Evolutionary conservation across 1,140 invertebrate species (phyloP).

Genomic region (Hormaphis cornu): DNA sequence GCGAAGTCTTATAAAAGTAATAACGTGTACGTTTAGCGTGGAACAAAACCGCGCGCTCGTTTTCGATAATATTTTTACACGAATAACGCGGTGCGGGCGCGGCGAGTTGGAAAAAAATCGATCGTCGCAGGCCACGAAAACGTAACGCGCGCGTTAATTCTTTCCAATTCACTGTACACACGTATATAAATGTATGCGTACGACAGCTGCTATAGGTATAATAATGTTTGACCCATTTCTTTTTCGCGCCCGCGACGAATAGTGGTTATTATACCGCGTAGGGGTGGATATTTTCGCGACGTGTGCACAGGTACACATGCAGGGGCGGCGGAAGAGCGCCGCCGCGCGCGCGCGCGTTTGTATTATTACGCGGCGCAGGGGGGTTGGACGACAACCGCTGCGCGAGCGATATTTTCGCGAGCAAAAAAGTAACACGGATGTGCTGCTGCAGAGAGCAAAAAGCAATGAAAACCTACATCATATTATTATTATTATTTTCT

Average conservation of each 20-base stretch:
- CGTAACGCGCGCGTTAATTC: constrained; percentile 7
- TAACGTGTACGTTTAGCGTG: no score
- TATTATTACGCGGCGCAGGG: neutral
- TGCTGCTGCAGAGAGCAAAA: no score
- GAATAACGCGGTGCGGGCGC: neutral
- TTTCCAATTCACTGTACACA: neutral
- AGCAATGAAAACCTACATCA: no score
- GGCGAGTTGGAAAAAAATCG: neutral
- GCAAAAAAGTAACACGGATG: no score
- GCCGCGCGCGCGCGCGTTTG: neutral
- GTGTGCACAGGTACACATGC: no score
- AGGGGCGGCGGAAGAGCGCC: neutral
- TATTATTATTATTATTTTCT: no score
- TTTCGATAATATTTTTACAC: neutral
- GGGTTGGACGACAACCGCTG: neutral
- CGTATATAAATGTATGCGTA: no score
- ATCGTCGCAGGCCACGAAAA: constrained; percentile 16
- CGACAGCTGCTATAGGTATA: neutral
- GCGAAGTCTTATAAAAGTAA: no score
- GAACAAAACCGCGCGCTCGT: neutral
- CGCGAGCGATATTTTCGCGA: no score
- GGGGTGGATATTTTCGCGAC: neutral
- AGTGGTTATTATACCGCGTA: no score
- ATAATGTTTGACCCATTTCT: constrained; percentile 26
- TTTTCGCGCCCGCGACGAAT: neutral